phyloP scores from a whole-genome alignment of 2,888 invertebrate genomes.

The Noctua janthina region DNA sequence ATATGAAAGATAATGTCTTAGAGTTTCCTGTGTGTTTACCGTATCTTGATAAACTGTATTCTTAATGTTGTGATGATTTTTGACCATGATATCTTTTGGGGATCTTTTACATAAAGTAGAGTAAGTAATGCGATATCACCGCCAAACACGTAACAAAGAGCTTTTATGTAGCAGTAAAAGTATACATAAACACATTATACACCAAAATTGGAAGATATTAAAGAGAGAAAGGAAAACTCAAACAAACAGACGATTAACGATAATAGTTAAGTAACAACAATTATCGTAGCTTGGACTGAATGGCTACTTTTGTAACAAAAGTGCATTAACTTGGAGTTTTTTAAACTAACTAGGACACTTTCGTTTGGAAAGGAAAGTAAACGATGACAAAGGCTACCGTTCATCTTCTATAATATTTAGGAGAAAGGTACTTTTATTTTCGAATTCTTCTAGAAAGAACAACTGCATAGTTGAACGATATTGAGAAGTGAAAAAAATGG shows the following conservation, averaged over 20 bases:
- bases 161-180: conserved; percentile 36
- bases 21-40: conserved; percentile 13
- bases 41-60: conserved; percentile 37
- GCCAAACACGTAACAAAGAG: conserved; percentile 31
- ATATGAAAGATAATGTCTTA: conserved; percentile 34
- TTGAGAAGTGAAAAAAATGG: not conserved
- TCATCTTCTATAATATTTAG: conserved; percentile 75
- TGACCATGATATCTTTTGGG: conserved; percentile 22
- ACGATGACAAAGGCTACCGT: conserved; percentile 75
- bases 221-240: conserved; percentile 49
- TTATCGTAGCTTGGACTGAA: conserved; percentile 60
- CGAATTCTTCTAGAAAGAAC: conserved; percentile 50
- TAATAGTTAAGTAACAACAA: conserved; percentile 60
- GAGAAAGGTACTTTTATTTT: conserved; percentile 69
- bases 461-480: not conserved
- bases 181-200: conserved; percentile 26
- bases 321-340: conserved; percentile 78
- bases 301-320: conserved; percentile 77
- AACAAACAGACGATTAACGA: conserved; percentile 45
- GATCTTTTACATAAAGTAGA: conserved; percentile 32
- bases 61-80: conserved; percentile 17
- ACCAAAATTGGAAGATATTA: conserved; percentile 30
- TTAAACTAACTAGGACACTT: conserved; percentile 84
- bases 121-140: conserved; percentile 15
- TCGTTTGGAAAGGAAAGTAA: conserved; percentile 86